phyloP scores from a whole-genome alignment of 2,113 vertebrate genomes.

The Cryptomyrus ogoouensis region DNA sequence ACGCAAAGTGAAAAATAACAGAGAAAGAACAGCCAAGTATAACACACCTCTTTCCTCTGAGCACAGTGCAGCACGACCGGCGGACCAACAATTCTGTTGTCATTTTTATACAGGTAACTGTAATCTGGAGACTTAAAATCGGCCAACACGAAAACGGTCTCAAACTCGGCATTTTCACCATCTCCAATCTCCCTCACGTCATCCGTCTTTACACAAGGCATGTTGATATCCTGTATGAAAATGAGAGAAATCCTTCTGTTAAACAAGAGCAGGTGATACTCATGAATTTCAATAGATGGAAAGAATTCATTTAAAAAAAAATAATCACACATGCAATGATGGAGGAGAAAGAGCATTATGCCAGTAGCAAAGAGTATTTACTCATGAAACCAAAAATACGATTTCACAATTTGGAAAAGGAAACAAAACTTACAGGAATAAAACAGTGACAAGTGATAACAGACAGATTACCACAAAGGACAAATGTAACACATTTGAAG shows the following conservation, averaged over 20 bases:
- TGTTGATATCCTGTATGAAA: conserved; percentile 74
- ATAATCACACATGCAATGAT: background rate
- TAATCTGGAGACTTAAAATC: conserved; percentile 78
- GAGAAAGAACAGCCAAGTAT: background rate
- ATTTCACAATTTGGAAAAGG: background rate
- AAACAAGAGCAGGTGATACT: background rate
- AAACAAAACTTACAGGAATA: background rate
- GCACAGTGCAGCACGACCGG: conserved; percentile 80
- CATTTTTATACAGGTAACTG: conserved; percentile 71
- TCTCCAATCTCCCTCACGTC: conserved; percentile 71
- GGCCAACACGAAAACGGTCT: conserved; percentile 76
- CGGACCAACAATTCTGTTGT: conserved; percentile 83
- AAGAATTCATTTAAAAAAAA: background rate
- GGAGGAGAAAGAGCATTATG: background rate
- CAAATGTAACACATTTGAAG: background rate
- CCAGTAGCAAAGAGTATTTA: background rate
- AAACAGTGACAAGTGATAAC: background rate
- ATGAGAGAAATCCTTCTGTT: conserved; percentile 2
- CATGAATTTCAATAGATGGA: background rate
- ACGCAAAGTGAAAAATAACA: background rate
- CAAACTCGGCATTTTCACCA: conserved; percentile 76
- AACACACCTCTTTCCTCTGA: conserved; percentile 70
- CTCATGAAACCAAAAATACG: background rate
- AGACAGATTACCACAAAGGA: background rate
- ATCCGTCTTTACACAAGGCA: conserved; percentile 70